phyloP scores from a whole-genome alignment of 2,113 vertebrate species.

The Chamaetylas fuelleborni region DNA sequence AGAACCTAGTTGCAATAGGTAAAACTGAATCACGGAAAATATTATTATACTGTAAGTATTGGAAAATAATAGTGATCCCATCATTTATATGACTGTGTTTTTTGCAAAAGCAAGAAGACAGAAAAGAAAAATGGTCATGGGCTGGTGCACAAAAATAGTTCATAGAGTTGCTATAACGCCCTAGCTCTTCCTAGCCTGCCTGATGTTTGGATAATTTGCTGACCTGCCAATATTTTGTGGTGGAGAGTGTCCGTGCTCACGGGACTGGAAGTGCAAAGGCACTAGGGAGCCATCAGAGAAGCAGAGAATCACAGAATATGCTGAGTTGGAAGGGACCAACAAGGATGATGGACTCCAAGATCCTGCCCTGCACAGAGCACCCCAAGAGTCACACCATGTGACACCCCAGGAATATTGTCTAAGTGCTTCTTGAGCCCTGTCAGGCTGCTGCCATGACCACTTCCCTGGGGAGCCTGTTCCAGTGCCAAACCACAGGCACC shows the following conservation, averaged over 20 bases:
- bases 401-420: background rate
- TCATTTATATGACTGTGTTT: background rate
- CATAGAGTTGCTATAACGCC: accelerated
- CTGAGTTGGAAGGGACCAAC: background rate
- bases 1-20: background rate
- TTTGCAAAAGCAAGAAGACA: background rate
- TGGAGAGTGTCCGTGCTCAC: accelerated
- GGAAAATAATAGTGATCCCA: background rate
- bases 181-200: background rate
- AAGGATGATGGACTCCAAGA: background rate
- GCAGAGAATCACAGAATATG: background rate
- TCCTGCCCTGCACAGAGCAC: too few species aligned
- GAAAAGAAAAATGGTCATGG: background rate
- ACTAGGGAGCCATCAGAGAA: accelerated
- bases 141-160: background rate
- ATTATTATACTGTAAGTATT: background rate
- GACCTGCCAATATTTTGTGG: accelerated
- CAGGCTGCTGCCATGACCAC: background rate
- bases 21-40: background rate
- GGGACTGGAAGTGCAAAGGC: background rate
- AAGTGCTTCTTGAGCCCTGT: background rate
- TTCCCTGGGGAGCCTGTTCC: background rate
- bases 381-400: background rate
- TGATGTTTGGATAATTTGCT: background rate
- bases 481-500: background rate